Percentiles rank a stretch among this genome's conserved stretches.
Conservation (phyloP, 2,888 invertebrate genomes). For the Oasisia sp. region DNA sequence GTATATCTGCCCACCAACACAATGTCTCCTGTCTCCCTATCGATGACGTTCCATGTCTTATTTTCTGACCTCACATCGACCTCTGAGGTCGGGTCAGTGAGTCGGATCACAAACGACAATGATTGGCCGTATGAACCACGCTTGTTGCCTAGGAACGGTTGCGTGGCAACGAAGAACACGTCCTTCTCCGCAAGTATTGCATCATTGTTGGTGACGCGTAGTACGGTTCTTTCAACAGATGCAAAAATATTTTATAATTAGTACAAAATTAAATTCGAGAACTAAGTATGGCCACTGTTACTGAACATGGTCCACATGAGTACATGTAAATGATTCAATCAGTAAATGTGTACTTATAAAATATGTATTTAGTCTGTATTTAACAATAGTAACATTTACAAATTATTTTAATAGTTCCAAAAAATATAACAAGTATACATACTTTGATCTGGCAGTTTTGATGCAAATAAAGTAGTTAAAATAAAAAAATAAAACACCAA, state of each 20-base stretch:
- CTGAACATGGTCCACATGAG: background rate
- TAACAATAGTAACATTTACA: background rate
- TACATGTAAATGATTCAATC: no score
- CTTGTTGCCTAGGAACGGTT: conserved; percentile 46
- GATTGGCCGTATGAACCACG: conserved; percentile 44
- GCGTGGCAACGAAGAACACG: conserved; percentile 44
- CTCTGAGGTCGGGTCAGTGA: conserved; percentile 25
- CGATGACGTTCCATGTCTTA: background rate
- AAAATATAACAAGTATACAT: background rate
- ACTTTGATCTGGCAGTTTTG: background rate
- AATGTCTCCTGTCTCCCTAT: conserved; percentile 41
- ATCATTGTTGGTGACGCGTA: conserved; percentile 41
- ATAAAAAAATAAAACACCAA: background rate
- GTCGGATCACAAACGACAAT: conserved; percentile 38
- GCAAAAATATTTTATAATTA: no score
- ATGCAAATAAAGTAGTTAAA: background rate
- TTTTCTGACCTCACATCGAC: conserved; percentile 14
- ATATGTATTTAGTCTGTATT: background rate
- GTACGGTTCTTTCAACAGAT: conserved; percentile 41
- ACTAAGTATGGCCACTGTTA: background rate
- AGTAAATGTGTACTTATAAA: no score
- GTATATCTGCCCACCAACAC: conserved; percentile 38
- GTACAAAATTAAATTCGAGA: background rate
- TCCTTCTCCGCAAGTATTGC: conserved; percentile 26
- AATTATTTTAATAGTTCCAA: background rate